Evolutionary conservation across 2,888 invertebrate genomes (phyloP), one percentile per base, ranked within the genome.

Genomic region (Taenaris catops): DNA sequence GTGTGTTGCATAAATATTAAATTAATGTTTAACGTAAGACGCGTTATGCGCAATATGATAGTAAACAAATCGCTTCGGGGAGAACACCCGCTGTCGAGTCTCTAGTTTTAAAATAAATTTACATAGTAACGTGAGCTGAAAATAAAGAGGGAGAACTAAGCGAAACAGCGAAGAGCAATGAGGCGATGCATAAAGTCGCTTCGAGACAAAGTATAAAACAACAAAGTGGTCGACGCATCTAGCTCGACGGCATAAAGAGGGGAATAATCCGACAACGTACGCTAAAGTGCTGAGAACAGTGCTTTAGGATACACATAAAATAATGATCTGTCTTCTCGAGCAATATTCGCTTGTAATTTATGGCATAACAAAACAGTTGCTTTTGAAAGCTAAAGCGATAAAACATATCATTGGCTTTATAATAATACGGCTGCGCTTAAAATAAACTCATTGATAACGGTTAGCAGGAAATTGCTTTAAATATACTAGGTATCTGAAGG

Each of bases 171-270:
- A 71, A 72, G 74, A 75, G 83, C 79, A 81, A 83, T 81, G 83
- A 79, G 76, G 72, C 83, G 76, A 68, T 70, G 76, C 78, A 76
- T 73, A 78, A 78, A 79, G 79, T 74, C 70, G 71, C 75, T 72
- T 46, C 67, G 72, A 73, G 78, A 74, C 79, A 62, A 67, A 74
- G 73, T 78, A 83, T 83, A 84, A 81, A 84, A 84, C 83, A 83
- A 86, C 84, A 81, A 81, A 84, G 81, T 79, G 79, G 76, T 76
- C 68, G 76, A 72, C 72, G 74, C 75, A 80, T 75, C 69, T 63
- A 67, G 65, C 69, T 70, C 66, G 64, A 60, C 62, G 61, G 62
- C 67, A 68, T 73, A 69, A 76, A 78, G 67, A 64, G 71, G 72
- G 68, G 67, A 72, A 78, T 81, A 78, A 78, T 80, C 69, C 64